phyloP scores from a whole-genome alignment of 2,113 vertebrate species.

The Donacobius atricapilla region DNA sequence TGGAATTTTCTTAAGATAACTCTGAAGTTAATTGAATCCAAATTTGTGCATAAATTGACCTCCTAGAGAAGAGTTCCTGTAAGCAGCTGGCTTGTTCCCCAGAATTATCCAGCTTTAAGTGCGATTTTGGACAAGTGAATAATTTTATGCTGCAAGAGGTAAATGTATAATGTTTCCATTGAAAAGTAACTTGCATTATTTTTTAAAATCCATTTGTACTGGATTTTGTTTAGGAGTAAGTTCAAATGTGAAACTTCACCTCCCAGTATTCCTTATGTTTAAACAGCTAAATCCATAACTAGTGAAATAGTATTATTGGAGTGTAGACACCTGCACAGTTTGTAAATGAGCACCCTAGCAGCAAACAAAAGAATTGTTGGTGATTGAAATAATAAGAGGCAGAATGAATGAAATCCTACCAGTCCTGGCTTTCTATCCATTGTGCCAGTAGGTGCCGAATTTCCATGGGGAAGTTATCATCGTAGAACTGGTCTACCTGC shows the following conservation, averaged over 20 bases:
- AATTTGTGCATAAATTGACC: neutral
- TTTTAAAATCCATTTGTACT: neutral
- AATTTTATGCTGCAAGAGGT: neutral
- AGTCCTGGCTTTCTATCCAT: slow-evolving; percentile 96
- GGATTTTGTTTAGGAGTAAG: neutral
- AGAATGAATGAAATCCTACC: slow-evolving; percentile 74
- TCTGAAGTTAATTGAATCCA: neutral
- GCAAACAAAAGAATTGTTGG: neutral
- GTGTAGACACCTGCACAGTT: neutral
- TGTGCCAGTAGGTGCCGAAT: slow-evolving; percentile 87
- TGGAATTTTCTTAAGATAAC: neutral
- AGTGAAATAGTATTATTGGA: neutral
- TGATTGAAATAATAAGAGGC: neutral
- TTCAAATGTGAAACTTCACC: neutral
- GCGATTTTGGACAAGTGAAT: neutral
- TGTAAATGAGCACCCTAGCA: neutral
- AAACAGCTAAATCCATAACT: neutral
- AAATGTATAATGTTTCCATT: neutral
- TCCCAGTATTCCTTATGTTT: neutral
- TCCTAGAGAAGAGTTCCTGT: neutral
- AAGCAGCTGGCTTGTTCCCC: neutral
- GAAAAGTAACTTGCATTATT: neutral
- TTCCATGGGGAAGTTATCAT: slow-evolving; percentile 98
- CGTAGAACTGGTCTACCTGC: slow-evolving; percentile 94
- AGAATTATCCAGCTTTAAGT: neutral